Evolutionary conservation across 92 coral and sea anemone species (phyloP).

Genomic region (Epizoanthus stellaris): DNA sequence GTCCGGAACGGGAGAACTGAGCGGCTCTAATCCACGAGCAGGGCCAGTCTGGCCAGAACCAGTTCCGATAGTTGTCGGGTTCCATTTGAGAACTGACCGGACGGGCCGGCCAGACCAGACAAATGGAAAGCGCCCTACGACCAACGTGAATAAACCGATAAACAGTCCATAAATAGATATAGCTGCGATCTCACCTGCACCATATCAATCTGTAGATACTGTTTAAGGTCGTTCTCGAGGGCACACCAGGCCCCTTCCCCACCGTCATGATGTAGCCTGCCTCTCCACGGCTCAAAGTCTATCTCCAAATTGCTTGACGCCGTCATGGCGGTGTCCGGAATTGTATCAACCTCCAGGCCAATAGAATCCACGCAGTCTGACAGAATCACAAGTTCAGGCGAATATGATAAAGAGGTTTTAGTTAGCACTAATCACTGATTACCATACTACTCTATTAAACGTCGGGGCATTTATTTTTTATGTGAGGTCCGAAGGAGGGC

Average conservation of each 20-base stretch:
- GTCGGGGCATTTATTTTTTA: too few relatives aligned
- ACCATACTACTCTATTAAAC: too few relatives aligned
- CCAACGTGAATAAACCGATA: not conserved
- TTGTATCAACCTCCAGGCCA: conserved; percentile 58
- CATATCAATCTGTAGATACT: conserved; percentile 56
- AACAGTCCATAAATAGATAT: not conserved
- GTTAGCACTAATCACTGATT: too few relatives aligned
- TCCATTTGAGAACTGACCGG: too few relatives aligned
- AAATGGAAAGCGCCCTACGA: too few relatives aligned
- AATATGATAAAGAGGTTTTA: not conserved
- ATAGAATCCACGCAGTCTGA: conserved; percentile 59
- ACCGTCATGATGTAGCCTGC: conserved; percentile 68
- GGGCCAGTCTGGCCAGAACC: too few relatives aligned
- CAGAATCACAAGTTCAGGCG: not conserved
- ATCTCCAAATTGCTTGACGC: conserved; percentile 66
- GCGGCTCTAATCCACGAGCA: too few relatives aligned
- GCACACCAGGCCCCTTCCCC: conserved; percentile 83
- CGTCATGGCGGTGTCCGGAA: conserved; percentile 55
- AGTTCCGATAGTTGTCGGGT: too few relatives aligned
- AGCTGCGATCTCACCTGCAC: conserved; percentile 1
- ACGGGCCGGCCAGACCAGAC: too few relatives aligned
- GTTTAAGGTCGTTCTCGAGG: conserved; percentile 43
- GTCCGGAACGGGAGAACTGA: too few relatives aligned
- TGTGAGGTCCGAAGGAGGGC: too few relatives aligned
- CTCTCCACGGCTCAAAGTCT: conserved; percentile 63